Evolutionary conservation across 2,113 vertebrate species (phyloP).

Genomic region (Pavo muticus): DNA sequence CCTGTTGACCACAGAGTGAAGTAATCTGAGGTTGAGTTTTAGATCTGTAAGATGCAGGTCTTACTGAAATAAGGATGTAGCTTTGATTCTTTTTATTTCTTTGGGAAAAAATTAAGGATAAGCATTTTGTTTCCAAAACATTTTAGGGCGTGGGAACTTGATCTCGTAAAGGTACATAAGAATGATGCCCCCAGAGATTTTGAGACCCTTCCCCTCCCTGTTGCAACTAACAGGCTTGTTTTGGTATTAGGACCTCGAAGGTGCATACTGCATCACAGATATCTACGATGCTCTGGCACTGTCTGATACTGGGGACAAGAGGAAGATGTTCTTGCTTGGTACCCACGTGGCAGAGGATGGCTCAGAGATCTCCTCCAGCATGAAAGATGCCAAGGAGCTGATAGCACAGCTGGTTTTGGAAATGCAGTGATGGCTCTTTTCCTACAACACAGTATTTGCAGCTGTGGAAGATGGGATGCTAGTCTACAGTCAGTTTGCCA

Average conservation of each 20-base stretch:
- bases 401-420: slow-evolving; percentile 86
- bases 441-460: neutral
- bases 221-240: neutral
- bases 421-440: slow-evolving; percentile 28
- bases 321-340: slow-evolving; percentile 90
- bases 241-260: slow-evolving; percentile 84
- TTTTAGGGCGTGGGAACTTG: neutral
- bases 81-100: neutral
- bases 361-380: slow-evolving; percentile 78
- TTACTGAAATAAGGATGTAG: neutral
- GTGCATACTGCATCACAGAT: slow-evolving; percentile 88
- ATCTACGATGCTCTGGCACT: slow-evolving; percentile 89
- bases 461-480: neutral
- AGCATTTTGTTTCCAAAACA: neutral
- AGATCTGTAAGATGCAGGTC: neutral
- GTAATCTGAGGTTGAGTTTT: neutral
- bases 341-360: slow-evolving; percentile 82
- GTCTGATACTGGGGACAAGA: slow-evolving; percentile 83
- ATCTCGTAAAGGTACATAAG: neutral
- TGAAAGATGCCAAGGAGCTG: slow-evolving; percentile 88
- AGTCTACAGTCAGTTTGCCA: neutral
- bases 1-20: neutral
- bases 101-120: neutral
- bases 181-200: neutral
- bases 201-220: neutral